Evolutionary conservation across 2,888 invertebrate genomes (phyloP).

Genomic region (Apoda limacodes): DNA sequence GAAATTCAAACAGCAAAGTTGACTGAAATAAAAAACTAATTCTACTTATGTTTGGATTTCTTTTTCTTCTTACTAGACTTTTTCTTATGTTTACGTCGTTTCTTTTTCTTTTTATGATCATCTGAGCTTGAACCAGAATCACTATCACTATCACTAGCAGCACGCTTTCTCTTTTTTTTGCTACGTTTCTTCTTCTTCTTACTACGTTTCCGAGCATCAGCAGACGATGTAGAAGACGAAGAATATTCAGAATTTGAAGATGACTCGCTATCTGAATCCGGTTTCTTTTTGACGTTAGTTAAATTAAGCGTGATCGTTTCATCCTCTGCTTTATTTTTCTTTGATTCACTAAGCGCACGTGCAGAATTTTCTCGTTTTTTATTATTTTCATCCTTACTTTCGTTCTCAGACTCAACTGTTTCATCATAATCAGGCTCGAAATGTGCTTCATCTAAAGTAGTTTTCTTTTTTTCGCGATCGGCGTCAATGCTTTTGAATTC

Average conservation of each 20-base stretch:
- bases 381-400: constrained; percentile 65
- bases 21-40: constrained; percentile 7
- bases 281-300: constrained; percentile 60
- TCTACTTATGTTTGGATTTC: constrained; percentile 71
- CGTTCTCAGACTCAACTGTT: constrained; percentile 70
- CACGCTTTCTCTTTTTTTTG: constrained; percentile 72
- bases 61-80: constrained; percentile 79
- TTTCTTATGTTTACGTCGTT: constrained; percentile 77
- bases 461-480: constrained; percentile 72
- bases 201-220: constrained; percentile 69
- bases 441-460: constrained; percentile 77
- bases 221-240: constrained; percentile 58
- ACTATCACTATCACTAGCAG: constrained; percentile 72
- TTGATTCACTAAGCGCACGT: constrained; percentile 31
- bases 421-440: constrained; percentile 83
- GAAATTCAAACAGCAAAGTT: constrained; percentile 9
- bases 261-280: constrained; percentile 54
- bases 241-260: constrained; percentile 60
- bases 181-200: constrained; percentile 74
- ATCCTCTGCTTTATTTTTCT: constrained; percentile 44
- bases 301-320: constrained; percentile 61
- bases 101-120: constrained; percentile 75
- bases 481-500: constrained; percentile 29
- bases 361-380: constrained; percentile 52
- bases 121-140: constrained; percentile 76